Evolutionary conservation across 2,888 invertebrate genomes (phyloP).

Genomic region (Rhogogaster chlorosoma): DNA sequence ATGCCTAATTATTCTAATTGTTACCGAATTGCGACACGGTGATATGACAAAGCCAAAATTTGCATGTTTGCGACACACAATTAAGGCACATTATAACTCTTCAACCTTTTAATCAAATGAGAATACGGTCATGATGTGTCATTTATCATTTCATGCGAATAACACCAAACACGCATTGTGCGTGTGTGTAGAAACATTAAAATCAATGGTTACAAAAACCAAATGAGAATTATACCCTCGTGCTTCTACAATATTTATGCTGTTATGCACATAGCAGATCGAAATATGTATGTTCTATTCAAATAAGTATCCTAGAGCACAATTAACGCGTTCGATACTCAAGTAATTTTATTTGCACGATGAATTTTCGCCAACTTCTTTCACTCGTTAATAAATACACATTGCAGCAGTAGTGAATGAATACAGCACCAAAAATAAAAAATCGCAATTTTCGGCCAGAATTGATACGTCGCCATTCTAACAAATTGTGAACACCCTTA

Average conservation of each 20-base stretch:
- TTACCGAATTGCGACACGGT: neutral
- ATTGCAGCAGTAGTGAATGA: neutral
- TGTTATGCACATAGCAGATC: too few relatives aligned
- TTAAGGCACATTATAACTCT: conserved; percentile 1
- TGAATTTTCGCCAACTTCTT: neutral
- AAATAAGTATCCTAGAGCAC: too few relatives aligned
- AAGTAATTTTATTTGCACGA: neutral
- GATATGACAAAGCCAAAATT: conserved; percentile 14
- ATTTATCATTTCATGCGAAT: neutral
- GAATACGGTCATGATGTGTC: neutral
- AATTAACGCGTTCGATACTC: neutral
- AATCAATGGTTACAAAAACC: neutral
- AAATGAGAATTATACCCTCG: neutral
- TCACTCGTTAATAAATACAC: neutral
- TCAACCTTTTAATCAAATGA: conserved; percentile 38
- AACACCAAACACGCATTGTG: conserved; percentile 14
- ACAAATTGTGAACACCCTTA: too few relatives aligned
- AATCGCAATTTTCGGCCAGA: too few relatives aligned
- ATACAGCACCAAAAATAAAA: too few relatives aligned
- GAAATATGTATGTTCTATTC: too few relatives aligned
- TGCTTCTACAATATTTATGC: neutral
- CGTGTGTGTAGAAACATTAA: neutral
- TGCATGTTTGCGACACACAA: conserved; percentile 4
- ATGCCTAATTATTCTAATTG: neutral
- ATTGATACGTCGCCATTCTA: too few relatives aligned